Base-by-base conservation (phyloP, 2,797 vertebrate species). In the Aphelocoma californica region DNA sequence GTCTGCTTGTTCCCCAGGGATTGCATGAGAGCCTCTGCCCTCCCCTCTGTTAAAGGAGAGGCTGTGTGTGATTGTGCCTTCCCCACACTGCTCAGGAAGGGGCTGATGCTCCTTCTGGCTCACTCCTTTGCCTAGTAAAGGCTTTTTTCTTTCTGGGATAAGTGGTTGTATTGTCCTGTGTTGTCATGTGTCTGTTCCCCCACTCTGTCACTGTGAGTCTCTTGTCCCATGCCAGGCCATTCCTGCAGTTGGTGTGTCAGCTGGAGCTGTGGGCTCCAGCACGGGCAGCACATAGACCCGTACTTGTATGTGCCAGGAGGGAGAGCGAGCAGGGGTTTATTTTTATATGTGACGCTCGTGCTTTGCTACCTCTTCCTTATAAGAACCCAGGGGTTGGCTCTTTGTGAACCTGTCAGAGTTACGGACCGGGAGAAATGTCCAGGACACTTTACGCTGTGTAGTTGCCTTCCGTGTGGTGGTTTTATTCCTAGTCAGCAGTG, bases 171-270 rank as follows among this genome's bases (percentile, higher is more conserved):
- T 54, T 77, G 44, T 58, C 50, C 44, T 1, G 1, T 34, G 48
- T 14, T 2, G 2, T 40, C 34, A 4, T 19, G 29, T 26, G 26
- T 34, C 51, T 61, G 78, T 56, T 18, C 38, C 20, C 32, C 15
- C 4, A 5, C 14, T 25, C 42, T 0, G 7, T 13, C 5, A 0
- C 1, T 32, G 45, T 23, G 21, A 14, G 4, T n/a, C 56, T 56
- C 50, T 15, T 44, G 75, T 74, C 53, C 34, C 51, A 1, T 13
- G 51, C 51, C 29, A 2, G 38, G 48, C 58, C 36, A 2, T 14
- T 66, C 15, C 88, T 66, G 78, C 66, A 47, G 32, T 12, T 57
- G 50, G 13, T 34, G 60, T 42, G 78, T 77, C 73, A 73, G 60
- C 82, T 81, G 86, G 61, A 60, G 57, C 65, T 74, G 50, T 36